Evolutionary conservation across 2,113 vertebrate genomes (phyloP), one percentile per base, ranked within the genome.

Genomic region (Oncorhynchus kisutch): DNA sequence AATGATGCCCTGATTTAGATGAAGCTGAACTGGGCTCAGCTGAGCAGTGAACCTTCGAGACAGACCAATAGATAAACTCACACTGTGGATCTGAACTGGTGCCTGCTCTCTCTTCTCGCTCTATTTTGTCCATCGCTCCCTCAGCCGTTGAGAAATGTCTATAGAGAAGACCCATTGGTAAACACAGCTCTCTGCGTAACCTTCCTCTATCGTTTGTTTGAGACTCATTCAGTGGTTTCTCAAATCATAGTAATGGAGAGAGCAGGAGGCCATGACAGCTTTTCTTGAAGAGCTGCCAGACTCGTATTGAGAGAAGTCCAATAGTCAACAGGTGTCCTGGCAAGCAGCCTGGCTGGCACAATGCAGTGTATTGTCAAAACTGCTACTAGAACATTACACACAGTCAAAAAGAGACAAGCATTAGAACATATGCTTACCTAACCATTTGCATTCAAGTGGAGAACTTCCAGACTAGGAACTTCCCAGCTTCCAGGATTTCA

Each of bases 281-380:
- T 84, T 82, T 82, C 75, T 78, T 34, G 59, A 73, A 76, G 81
- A 76, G 80, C 83, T 83, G 79, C 75, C 67, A 70, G 67, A 68
- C 39, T 45, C 67, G 62, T 22, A 62, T 5, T 22, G 71, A 78
- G 66, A 25, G 25, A 18, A 68, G 69, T 80, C 79, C 78, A 60
- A 75, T 82, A 82, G 81, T 59, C 54, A 67, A 7, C 31, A 49
- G 67, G 67, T 68, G 31, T 16, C 67, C 67, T 45, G 31, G 67
- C 31, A 20, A 45, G 16, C 31, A 45, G 67, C 31, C 18, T 34
- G 18, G 29, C 67, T 31, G 9, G 18, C 27, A 68, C 31, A 31
- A 68, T 22, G 18, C 13, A 68, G 66, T 20, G 29, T 27, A 34
- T 29, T 29, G 16, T 2, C 66, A n/a, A 68, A 18, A 39, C 16